Percentiles rank a stretch among this genome's conserved stretches.
phyloP scores from a whole-genome alignment of 2,113 vertebrate genomes.

The Silurus meridionalis region DNA sequence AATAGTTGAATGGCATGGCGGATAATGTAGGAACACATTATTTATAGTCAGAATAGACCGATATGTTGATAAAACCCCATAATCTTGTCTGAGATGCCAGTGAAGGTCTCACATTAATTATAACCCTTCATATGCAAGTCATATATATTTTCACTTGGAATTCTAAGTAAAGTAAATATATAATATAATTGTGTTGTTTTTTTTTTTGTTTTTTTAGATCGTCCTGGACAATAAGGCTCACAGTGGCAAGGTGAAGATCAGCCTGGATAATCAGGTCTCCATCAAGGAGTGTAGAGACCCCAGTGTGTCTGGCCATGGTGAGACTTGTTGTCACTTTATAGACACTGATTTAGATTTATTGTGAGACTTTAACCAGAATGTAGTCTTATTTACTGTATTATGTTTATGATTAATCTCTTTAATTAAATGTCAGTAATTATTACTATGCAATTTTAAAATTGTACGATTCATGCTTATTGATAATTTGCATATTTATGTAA shows the following conservation, averaged over 20 bases:
- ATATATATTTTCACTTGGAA: background rate
- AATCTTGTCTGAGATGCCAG: background rate
- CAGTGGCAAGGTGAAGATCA: slow-evolving; percentile 88
- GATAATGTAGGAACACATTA: background rate
- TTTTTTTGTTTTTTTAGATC: slow-evolving; percentile 59
- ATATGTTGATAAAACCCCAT: background rate
- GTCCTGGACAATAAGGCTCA: slow-evolving; percentile 88
- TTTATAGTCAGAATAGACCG: background rate
- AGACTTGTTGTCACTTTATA: slow-evolving; percentile 46
- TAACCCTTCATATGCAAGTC: background rate
- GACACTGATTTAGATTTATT: background rate
- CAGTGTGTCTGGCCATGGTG: slow-evolving; percentile 83
- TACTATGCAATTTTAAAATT: background rate
- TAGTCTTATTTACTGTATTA: background rate
- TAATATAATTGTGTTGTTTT: background rate
- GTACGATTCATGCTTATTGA: background rate
- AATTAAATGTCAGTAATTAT: background rate
- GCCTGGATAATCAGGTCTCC: slow-evolving; percentile 78
- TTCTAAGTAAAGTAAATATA: background rate
- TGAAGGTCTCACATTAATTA: background rate
- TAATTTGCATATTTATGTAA: background rate
- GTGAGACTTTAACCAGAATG: no score
- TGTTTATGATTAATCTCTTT: background rate
- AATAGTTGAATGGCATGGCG: background rate
- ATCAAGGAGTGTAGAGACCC: slow-evolving; percentile 88